Percentiles rank a stretch among this genome's conserved stretches.
These are phyloP conservation scores for Brachionus plicatilis DNA, from an alignment of 1,140 invertebrate genomes.

Conservation along the genomic window DNA sequence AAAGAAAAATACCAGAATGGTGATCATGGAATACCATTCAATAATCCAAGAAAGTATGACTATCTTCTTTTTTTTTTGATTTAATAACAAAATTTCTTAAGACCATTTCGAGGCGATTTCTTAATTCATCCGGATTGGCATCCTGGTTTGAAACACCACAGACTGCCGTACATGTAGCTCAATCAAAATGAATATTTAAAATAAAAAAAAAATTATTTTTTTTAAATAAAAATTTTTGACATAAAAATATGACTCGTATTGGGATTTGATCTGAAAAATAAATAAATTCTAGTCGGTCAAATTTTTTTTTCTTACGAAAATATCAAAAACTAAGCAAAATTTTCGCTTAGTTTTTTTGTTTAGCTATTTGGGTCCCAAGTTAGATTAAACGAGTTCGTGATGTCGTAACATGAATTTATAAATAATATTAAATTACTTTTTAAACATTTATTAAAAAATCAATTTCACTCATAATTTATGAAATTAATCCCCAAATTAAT, in stretches of 20 bases:
- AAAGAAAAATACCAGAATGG: conserved; percentile 36
- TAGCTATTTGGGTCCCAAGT: neutral
- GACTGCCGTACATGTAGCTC: conserved; percentile 42
- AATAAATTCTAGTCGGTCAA: neutral
- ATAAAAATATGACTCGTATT: neutral
- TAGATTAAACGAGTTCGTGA: neutral
- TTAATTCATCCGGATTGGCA: conserved; percentile 49
- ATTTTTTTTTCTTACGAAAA: neutral
- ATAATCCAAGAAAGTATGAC: neutral
- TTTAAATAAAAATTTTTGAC: neutral
- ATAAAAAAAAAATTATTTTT: neutral
- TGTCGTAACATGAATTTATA: neutral
- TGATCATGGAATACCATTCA: conserved; percentile 14
- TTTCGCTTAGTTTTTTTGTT: neutral
- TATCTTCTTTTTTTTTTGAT: neutral
- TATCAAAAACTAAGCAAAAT: neutral
- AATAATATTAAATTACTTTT: neutral
- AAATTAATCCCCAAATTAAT: neutral
- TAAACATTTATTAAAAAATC: neutral
- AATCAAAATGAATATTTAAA: neutral
- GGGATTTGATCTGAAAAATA: neutral
- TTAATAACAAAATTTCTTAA: neutral
- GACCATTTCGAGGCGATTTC: conserved; percentile 45
- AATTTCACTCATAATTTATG: neutral
- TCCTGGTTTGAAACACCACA: conserved; percentile 46